These are phyloP conservation scores for Antheraea yamamai DNA, from an alignment of 2,888 invertebrate genomes.

Conservation along the genomic window DNA sequence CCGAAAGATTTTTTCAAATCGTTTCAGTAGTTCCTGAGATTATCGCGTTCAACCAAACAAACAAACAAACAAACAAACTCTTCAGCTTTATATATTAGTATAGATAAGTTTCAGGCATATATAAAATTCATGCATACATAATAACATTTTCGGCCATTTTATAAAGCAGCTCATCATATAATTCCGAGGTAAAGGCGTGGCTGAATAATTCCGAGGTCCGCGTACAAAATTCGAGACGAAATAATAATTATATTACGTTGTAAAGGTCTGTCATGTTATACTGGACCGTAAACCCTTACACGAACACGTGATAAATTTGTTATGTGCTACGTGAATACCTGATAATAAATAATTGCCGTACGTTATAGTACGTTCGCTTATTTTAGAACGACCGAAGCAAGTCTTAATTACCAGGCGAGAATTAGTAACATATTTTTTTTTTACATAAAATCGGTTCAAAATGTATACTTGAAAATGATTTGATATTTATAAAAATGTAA, in stretches of 20 bases:
- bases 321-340: background rate
- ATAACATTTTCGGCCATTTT: background rate
- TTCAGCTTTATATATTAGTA: too few species aligned
- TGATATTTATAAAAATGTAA: too few species aligned
- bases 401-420: too few species aligned
- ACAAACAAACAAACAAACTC: too few species aligned
- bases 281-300: slow-evolving; percentile 12
- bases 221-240: slow-evolving; percentile 25
- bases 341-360: background rate
- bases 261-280: slow-evolving; percentile 17
- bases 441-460: too few species aligned
- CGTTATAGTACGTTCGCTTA: background rate
- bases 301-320: background rate
- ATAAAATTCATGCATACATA: background rate
- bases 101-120: too few species aligned
- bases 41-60: too few species aligned
- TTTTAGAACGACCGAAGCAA: too few species aligned
- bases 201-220: slow-evolving; percentile 32
- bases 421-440: too few species aligned
- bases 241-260: slow-evolving; percentile 30
- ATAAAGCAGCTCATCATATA: background rate
- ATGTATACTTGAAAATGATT: too few species aligned
- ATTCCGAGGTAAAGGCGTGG: background rate
- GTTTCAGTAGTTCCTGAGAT: too few species aligned
- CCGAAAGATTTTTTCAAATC: too few species aligned